Evolutionary conservation across 2,113 vertebrate genomes (phyloP), one percentile per base, ranked within the genome.

Genomic region (Scopus umbretta): DNA sequence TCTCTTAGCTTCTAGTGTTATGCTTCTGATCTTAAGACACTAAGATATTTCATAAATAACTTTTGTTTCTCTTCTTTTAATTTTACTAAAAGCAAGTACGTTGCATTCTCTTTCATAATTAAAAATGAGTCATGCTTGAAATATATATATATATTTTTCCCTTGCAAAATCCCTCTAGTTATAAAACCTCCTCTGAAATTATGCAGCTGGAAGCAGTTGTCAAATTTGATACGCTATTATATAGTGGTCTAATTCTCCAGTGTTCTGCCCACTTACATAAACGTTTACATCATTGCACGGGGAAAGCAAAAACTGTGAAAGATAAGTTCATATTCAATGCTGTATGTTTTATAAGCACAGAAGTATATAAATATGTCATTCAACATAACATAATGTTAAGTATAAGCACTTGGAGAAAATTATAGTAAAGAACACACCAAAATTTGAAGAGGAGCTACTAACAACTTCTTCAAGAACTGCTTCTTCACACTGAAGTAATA

Each of bases 1-100:
- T 91, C 55, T 95, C 74, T 96, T 86, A 85, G 58, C 53, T 90
- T 95, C 97, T 95, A 95, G 59, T 83, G 80, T 76, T 49, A 82
- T 15, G 63, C 45, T 76, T 90, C 45, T 88, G 70, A 86, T 92
- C 78, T 38, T 86, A 88, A 75, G 92, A 96, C 63, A 94, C 9
- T 23, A 87, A 86, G 65, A 91, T 76, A 86, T 80, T 93, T 97
- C 56, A 91, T 62, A 84, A 94, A 95, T 91, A 86, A 50, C 27
- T 92, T 95, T 94, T 97, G 67, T 91, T 93, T 91, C 8, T 74
- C 53, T 82, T 65, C 27, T 73, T 73, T 68, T 83, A 65, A 90
- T 84, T 95, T 95, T 95, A 81, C 40, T 61, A 91, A 90, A 92
- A 91, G 36, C 50, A 87, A 84, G 38, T 42, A 82, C 11, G 71